Base-by-base conservation (phyloP, 2,113 vertebrate species). In the Reinhardtius hippoglossoides region DNA sequence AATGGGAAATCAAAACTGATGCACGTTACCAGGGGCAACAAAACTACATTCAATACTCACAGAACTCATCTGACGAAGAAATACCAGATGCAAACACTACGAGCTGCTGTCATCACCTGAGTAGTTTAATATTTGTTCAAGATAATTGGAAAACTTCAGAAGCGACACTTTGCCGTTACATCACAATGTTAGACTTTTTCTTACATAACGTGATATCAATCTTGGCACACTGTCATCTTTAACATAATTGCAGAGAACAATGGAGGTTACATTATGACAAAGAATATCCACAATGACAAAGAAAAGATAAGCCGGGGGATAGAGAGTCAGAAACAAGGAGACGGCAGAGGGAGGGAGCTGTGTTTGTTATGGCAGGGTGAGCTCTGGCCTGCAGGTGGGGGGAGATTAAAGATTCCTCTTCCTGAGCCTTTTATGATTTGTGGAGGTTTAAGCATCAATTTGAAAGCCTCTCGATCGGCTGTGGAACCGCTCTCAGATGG, bases 371-470 rank as follows among this genome's bases (percentile, higher is more conserved):
- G 44, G 44, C 44, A 48, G 44, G 44, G 44, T 16, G 44, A 48
- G 44, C 44, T 48, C 44, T 48, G 44, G 44, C 44, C 44, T 48
- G 44, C 44, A 18, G 44, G 44, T 48, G 15, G 68, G 2, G 62
- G 66, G 7, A 83, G 78, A 88, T 84, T 68, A 87, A 85, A 85
- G 62, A 81, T 57, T 77, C 18, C 69, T 82, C 14, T n/a, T 78
- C 67, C 64, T 65, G 23, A 82, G 78, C 40, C 44, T 48, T 48
- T 6, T 48, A 48, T 48, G 44, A 48, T 48, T 48, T 48, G 44
- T 15, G 35, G 7, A 67, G 78, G 87, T 88, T 87, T 81, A 74
- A 86, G 84, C 75, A 78, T 83, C 84, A 81, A 82, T 86, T 84
- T 84, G 60, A 69, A 71, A 70, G 59, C 56, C 74, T 81, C 85